phyloP scores from a whole-genome alignment of 1,140 invertebrate species.

The Cyclargus thomasi region DNA sequence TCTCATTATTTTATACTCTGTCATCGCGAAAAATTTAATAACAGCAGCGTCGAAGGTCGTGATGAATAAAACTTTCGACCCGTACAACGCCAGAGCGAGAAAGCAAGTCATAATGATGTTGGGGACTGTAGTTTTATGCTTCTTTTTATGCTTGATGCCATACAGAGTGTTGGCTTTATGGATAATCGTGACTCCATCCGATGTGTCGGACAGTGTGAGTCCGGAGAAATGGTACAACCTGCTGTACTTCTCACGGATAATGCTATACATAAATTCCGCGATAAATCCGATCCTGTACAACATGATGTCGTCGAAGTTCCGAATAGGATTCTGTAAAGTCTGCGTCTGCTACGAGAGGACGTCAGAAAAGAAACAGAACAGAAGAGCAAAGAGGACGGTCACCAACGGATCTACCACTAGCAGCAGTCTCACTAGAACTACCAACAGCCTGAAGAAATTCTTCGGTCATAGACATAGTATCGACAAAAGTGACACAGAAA shows the following conservation, averaged over 20 bases:
- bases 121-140: conserved; percentile 87
- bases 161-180: conserved; percentile 89
- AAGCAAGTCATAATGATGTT: conserved; percentile 88
- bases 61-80: conserved; percentile 77
- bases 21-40: conserved; percentile 85
- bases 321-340: conserved; percentile 82
- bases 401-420: conserved; percentile 77
- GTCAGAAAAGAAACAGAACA: conserved; percentile 46
- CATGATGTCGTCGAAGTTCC: conserved; percentile 90
- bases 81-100: conserved; percentile 78
- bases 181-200: conserved; percentile 81
- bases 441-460: conserved; percentile 63
- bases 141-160: conserved; percentile 91
- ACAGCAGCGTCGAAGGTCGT: conserved; percentile 77
- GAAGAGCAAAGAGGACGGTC: conserved; percentile 49
- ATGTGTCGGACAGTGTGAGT: conserved; percentile 77
- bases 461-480: conserved; percentile 67
- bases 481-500: conserved; percentile 56
- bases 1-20: conserved; percentile 83
- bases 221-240: conserved; percentile 86
- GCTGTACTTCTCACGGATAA: conserved; percentile 88
- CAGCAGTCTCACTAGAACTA: conserved; percentile 68
- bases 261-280: conserved; percentile 90
- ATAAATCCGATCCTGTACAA: conserved; percentile 90
- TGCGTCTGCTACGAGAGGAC: conserved; percentile 75